Evolutionary conservation across 2,888 invertebrate species (phyloP), one percentile per base, ranked within the genome.

Genomic region (Rutpela maculata): DNA sequence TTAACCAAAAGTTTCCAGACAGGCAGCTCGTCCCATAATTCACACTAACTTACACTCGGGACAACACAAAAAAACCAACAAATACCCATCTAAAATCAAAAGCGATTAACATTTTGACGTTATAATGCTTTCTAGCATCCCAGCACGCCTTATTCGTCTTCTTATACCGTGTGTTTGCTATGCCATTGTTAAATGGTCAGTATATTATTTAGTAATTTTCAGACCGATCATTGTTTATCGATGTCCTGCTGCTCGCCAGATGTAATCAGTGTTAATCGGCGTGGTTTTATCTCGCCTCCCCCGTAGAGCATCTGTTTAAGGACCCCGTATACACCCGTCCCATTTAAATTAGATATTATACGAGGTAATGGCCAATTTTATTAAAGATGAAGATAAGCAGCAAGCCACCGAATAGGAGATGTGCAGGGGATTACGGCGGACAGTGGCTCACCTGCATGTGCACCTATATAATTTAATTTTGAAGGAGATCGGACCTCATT

Each of bases 251-350:
- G 88, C 81, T 86, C 80, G 80, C 84, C 80, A 86, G 87, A 88
- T 88, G 88, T 88, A 89, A 89, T 88, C 88, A 88, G 86, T 85
- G 87, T 87, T 88, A 89, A 89, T 88, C 88, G 88, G 85, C 78
- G 83, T 84, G 83, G 83, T 86, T 83, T 84, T 85, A 87, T 88
- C 85, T 86, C 88, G 86, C 88, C 89, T 88, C 84, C 85, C 88
- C 88, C 84, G 85, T 82, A 80, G 86, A 78, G 86, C 82, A 83
- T 84, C 84, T 82, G 81, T 79, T 83, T 78, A 79, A 81, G 78
- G 78, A 78, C 80, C 81, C 78, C 78, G 65, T 74, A 75, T 77
- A 77, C 75, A 56, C 66, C 79, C 84, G 79, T 80, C 81, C 84
- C 84, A 82, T 84, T 85, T 84, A 85, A 86, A 86, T 84, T 81